Base-by-base conservation (phyloP, 2,888 invertebrate species). In the Gymnocheta viridis region DNA sequence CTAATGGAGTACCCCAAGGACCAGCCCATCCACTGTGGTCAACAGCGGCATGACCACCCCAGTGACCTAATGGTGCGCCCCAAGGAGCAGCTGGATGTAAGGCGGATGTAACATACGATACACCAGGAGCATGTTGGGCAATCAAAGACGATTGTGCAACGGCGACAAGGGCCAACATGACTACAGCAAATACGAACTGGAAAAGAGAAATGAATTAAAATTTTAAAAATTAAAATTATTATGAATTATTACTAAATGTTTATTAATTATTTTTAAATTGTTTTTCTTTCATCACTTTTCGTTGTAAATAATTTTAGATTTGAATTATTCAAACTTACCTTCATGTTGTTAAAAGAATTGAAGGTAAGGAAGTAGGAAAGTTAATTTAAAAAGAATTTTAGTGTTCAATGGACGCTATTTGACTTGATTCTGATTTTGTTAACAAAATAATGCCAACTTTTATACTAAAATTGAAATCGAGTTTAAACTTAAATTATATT, bases 381-480 rank as follows among this genome's bases (percentile, higher is more conserved):
- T 56, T 74, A 74, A 70, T 66, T 14, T 49, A 38, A 72, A 83
- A 76, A 81, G 51, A 82, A 77, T 78, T 67, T 22, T 85, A 89
- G 88, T 91, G 90, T 89, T 91, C 90, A 88, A 87, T 89, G 90
- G 90, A 90, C 89, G 87, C 82, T 85, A 69, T 87, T 81, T 79
- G 89, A 90, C 88, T 90, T 88, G 88, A 89, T 91, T 91, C 91
- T 91, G 91, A 91, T 89, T 90, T 89, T 87, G 86, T 89, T 88
- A 85, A 88, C 88, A 86, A 90, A 90, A 88, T 88, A 88, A 87
- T 87, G 85, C 85, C 90, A 90, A 90, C 91, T 91, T 91, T 88
- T 91, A 91, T 91, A 91, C 90, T 87, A 88, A 89, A 89, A 82
- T 41, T 38, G 0, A 62, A 69, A 62, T 62, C 76, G 51, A 67